Evolutionary conservation across 2,113 vertebrate species (phyloP).

Genomic region (Gorsachius goisagi): DNA sequence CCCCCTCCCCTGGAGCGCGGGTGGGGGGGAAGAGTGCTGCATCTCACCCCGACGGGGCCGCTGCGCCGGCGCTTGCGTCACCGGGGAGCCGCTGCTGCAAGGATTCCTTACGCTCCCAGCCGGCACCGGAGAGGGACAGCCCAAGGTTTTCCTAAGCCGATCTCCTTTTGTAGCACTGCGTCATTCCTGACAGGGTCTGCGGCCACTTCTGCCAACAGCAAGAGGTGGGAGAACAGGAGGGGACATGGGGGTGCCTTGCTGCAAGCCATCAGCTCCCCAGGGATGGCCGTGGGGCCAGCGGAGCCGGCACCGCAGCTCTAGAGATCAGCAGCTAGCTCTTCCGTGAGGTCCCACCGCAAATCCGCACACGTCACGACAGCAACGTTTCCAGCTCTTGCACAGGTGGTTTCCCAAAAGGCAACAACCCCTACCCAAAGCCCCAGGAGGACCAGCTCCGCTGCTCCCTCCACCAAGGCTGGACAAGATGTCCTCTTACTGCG

Average conservation of each 20-base stretch:
- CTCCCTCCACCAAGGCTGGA: neutral
- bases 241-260: neutral
- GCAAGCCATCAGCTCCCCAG: neutral
- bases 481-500: neutral
- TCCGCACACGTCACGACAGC: rapidly evolving
- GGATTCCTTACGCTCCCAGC: neutral
- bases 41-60: neutral
- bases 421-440: too few relatives aligned
- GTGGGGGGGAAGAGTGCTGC: neutral
- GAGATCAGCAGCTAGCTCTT: neutral
- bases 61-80: neutral
- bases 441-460: neutral
- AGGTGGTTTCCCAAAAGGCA: neutral
- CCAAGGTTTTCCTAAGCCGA: rapidly evolving
- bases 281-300: neutral
- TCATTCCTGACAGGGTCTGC: neutral
- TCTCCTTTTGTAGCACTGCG: neutral
- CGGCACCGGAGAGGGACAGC: neutral
- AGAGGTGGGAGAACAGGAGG: neutral
- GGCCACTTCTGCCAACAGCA: neutral
- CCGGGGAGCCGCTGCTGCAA: neutral
- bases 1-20: neutral
- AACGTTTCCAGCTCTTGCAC: neutral
- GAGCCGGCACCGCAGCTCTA: neutral
- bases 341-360: neutral